Evolutionary conservation across 2,888 invertebrate genomes (phyloP).

Genomic region (Cartodere bifasciata): DNA sequence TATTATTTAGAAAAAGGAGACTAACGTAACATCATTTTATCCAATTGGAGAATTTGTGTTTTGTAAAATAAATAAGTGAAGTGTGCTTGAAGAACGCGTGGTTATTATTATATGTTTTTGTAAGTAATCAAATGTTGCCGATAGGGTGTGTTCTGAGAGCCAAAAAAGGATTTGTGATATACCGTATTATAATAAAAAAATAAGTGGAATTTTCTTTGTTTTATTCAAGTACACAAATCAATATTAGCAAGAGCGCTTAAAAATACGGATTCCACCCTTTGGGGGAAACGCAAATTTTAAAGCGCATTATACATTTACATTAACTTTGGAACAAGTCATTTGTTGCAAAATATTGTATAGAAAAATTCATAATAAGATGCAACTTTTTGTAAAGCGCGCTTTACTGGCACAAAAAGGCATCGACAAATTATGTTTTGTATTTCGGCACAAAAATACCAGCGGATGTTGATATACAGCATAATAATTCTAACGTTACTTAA

Average conservation of each 20-base stretch:
- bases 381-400: no score
- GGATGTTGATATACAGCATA: no score
- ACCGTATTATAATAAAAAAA: constrained; percentile 47
- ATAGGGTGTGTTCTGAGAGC: constrained; percentile 55
- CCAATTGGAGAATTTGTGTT: constrained; percentile 33
- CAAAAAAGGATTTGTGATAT: constrained; percentile 65
- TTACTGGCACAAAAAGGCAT: no score
- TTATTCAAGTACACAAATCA: constrained; percentile 16
- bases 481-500: no score
- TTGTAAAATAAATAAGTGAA: constrained; percentile 30
- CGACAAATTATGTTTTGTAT: no score
- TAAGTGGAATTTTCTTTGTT: constrained; percentile 27
- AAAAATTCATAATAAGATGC: no score
- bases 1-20: constrained; percentile 16
- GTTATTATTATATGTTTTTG: constrained; percentile 31
- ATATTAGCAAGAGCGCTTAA: background rate
- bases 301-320: no score
- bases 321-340: no score
- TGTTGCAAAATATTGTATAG: no score
- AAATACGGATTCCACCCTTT: background rate
- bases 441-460: no score
- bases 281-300: no score
- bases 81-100: constrained; percentile 29
- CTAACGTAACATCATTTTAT: constrained; percentile 32
- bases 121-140: constrained; percentile 33